Evolutionary conservation across 2,113 vertebrate species (phyloP).

Genomic region (Felis catus): F.catus_Fca126_mat1.0 CM031412.1:104465001-104465500

Average conservation of each 20-base stretch:
- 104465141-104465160: neutral
- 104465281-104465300: neutral
- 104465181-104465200: neutral
- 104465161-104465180: neutral
- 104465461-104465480: neutral
- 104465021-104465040: neutral
- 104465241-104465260: constrained; percentile 16
- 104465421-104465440: neutral
- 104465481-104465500: neutral
- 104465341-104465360: constrained; percentile 29
- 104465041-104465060: neutral
- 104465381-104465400: neutral
- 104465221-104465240: neutral
- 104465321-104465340: neutral
- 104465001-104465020: neutral
- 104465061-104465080: neutral
- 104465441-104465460: neutral
- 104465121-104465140: neutral
- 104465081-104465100: neutral
- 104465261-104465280: neutral
- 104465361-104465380: constrained; percentile 4
- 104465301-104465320: neutral
- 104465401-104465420: neutral
- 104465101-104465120: constrained; percentile 53
- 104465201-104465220: constrained; percentile 31